phyloP scores from a whole-genome alignment of 1,140 invertebrate species.

The Aphelinus atriplicis region DNA sequence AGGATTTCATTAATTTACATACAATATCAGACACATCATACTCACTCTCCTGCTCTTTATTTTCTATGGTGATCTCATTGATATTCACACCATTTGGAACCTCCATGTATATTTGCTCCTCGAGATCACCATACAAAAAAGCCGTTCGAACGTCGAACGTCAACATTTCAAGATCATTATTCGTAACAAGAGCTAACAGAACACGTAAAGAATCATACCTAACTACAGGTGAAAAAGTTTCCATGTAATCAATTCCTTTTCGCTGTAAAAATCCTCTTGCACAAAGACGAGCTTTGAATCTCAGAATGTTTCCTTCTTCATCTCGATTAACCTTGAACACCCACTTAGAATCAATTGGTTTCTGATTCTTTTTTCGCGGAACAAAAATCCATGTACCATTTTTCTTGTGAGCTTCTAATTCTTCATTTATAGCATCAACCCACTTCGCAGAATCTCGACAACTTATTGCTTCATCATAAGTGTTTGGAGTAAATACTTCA shows the following conservation, averaged over 20 bases:
- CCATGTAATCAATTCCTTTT: background rate
- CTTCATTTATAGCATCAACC: background rate
- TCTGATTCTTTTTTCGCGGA: background rate
- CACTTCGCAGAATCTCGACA: background rate
- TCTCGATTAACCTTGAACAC: background rate
- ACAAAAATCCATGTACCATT: background rate
- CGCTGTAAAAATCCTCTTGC: background rate
- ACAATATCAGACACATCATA: slow-evolving; percentile 6
- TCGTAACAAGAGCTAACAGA: background rate
- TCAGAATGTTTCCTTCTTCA: background rate
- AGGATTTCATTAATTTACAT: slow-evolving; percentile 53
- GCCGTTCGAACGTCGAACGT: slow-evolving; percentile 48
- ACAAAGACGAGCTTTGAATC: background rate
- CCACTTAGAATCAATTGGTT: background rate
- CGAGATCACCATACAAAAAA: slow-evolving; percentile 46
- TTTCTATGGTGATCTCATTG: too few relatives aligned
- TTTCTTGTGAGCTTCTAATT: background rate
- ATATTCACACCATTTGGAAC: slow-evolving; percentile 50
- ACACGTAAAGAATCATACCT: background rate
- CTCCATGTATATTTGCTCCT: slow-evolving; percentile 48
- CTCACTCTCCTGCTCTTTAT: too few relatives aligned
- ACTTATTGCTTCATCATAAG: background rate
- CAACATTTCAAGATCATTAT: slow-evolving; percentile 31
- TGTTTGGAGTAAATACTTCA: background rate
- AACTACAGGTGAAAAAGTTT: slow-evolving; percentile 3